Percentiles rank a stretch among this genome's conserved stretches.
Conservation (phyloP, 35 echinoderm and acorn worm genomes). For the Ptychodera flava region DNA sequence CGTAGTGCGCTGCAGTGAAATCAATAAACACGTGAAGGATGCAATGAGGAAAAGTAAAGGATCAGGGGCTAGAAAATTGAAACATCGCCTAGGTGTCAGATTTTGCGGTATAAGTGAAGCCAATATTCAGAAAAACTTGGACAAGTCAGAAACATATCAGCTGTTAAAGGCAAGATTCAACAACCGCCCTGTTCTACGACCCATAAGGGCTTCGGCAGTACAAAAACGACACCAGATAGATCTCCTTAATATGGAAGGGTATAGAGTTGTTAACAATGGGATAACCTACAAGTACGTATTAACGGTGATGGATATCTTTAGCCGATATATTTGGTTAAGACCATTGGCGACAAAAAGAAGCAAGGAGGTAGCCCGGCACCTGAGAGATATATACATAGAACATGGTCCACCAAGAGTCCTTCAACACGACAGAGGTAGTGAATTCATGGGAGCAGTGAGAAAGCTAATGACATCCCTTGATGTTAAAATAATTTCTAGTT, state of each 20-base stretch:
- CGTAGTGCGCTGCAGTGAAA: constrained; percentile 6
- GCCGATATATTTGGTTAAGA: constrained; percentile 23
- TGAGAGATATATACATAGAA: constrained; percentile 17
- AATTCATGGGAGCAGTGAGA: constrained; percentile 21
- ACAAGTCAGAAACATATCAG: neutral
- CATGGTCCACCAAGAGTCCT: constrained; percentile 21
- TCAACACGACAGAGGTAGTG: constrained; percentile 14
- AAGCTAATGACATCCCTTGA: constrained; percentile 18
- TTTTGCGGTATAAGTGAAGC: constrained; percentile 9
- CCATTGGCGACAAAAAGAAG: constrained; percentile 21
- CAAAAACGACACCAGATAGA: constrained; percentile 29
- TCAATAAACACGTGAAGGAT: neutral
- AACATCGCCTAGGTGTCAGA: neutral
- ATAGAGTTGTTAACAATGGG: constrained; percentile 2
- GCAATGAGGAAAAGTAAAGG: constrained; percentile 12
- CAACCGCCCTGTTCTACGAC: constrained; percentile 4
- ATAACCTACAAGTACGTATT: constrained; percentile 18
- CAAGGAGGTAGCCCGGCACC: neutral
- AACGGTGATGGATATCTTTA: constrained; percentile 13
- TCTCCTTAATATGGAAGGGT: neutral
- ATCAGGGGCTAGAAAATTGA: constrained; percentile 22
- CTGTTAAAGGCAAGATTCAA: constrained; percentile 19
- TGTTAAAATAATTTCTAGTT: constrained; percentile 11
- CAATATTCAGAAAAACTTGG: neutral
- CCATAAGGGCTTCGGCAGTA: constrained; percentile 10